phyloP scores from a whole-genome alignment of 2,888 invertebrate genomes.

The Choreutis nemorana region DNA sequence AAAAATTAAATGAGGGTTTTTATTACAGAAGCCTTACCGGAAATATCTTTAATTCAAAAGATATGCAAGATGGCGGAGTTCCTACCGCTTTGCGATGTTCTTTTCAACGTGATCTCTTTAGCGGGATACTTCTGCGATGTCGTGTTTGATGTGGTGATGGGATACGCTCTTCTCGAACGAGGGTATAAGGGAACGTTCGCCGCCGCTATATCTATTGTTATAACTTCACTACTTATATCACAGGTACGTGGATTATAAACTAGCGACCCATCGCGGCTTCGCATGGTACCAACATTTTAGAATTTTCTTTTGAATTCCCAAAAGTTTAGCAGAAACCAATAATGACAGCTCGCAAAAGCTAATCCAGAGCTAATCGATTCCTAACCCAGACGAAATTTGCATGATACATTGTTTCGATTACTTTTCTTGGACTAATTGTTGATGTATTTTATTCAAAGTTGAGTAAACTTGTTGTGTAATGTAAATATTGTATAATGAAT shows the following conservation, averaged over 20 bases:
- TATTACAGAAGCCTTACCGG: too few species aligned
- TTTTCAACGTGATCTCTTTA: conserved; percentile 90
- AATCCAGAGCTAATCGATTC: too few species aligned
- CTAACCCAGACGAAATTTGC: too few species aligned
- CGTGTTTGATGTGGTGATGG: conserved; percentile 87
- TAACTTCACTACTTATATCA: conserved; percentile 77
- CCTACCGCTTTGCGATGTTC: conserved; percentile 88
- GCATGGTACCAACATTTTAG: too few species aligned
- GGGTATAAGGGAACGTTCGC: conserved; percentile 71
- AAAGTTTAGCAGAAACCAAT: too few species aligned
- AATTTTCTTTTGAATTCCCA: too few species aligned
- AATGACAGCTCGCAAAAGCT: too few species aligned
- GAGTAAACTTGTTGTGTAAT: not conserved
- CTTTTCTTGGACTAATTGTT: not conserved
- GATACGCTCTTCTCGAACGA: conserved; percentile 80
- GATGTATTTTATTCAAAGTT: not conserved
- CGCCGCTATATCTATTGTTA: conserved; percentile 74
- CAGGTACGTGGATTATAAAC: conserved; percentile 67
- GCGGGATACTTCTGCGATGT: conserved; percentile 92
- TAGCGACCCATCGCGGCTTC: too few species aligned
- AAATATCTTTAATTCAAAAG: not conserved
- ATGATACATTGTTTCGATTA: too few species aligned
- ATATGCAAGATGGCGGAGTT: conserved; percentile 80
- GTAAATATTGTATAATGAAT: too few species aligned
- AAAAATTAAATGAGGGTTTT: not conserved